phyloP scores from a whole-genome alignment of 2,113 vertebrate genomes.

The Megatriorchis doriae region DNA sequence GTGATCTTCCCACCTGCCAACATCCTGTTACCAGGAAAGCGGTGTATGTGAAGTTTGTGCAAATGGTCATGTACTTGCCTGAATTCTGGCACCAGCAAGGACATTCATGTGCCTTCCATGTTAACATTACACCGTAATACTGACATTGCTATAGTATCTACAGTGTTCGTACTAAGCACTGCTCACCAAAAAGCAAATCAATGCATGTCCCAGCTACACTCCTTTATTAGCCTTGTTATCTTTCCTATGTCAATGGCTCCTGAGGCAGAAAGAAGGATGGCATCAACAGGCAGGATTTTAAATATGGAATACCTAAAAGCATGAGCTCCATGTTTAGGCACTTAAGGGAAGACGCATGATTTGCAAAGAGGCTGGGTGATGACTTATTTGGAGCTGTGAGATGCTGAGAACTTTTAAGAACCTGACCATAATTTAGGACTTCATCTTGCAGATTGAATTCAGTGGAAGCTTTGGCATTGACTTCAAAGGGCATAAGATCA shows the following conservation, averaged over 20 bases:
- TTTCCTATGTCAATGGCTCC: not conserved
- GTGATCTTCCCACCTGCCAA: constrained; percentile 60
- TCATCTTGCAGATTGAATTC: constrained; percentile 1
- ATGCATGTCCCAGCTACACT: not conserved
- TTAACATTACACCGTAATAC: not conserved
- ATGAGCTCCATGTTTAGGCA: not conserved
- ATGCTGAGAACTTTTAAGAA: not conserved
- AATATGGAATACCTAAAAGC: constrained; percentile 22
- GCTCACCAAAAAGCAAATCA: not conserved
- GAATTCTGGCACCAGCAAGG: constrained; percentile 10
- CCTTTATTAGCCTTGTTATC: not conserved
- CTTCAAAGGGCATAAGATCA: constrained; percentile 34
- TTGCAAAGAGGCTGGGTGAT: not conserved
- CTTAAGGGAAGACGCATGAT: not conserved
- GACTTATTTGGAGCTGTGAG: not conserved
- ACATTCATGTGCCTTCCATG: not conserved
- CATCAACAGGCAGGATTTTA: constrained; percentile 27
- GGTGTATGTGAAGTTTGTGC: constrained; percentile 1
- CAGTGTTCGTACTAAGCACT: not conserved
- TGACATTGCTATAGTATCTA: not conserved
- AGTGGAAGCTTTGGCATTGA: constrained; percentile 4
- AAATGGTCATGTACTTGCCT: constrained; percentile 31
- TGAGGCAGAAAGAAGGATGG: not conserved
- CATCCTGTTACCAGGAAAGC: constrained; percentile 47
- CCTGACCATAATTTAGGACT: constrained; percentile 4